Percentiles rank a stretch among this genome's conserved stretches.
phyloP scores from a whole-genome alignment of 2,888 invertebrate species.

The Drosophila neotestacea region DNA sequence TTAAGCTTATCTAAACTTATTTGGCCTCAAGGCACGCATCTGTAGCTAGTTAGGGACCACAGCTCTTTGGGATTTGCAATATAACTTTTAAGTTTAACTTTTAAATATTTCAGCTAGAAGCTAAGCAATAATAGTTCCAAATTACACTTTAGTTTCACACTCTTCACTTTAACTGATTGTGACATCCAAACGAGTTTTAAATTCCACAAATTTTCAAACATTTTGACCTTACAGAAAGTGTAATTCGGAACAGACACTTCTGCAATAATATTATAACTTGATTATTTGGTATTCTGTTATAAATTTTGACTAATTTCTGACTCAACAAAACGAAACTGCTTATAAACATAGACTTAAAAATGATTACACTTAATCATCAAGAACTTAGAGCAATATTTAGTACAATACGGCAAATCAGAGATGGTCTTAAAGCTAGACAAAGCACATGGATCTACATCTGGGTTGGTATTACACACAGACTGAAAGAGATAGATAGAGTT shows the following conservation, averaged over 20 bases:
- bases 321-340: conserved; percentile 14
- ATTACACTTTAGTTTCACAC: background rate
- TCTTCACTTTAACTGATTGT: too few relatives aligned
- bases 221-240: background rate
- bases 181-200: too few relatives aligned
- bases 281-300: conserved; percentile 7
- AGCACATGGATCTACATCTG: background rate
- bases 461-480: background rate
- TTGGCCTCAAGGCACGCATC: conserved; percentile 24
- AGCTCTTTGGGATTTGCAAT: conserved; percentile 10
- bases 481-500: conserved; percentile 2
- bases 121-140: conserved; percentile 9
- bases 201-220: too few relatives aligned
- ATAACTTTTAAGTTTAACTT: conserved; percentile 13
- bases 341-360: conserved; percentile 17
- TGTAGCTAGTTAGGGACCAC: conserved; percentile 10
- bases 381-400: conserved; percentile 49
- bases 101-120: conserved; percentile 17
- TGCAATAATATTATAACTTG: conserved; percentile 1
- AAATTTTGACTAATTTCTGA: conserved; percentile 20
- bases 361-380: conserved; percentile 31
- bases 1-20: conserved; percentile 1
- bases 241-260: background rate
- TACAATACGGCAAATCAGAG: conserved; percentile 61
- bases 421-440: conserved; percentile 65